Conservation (phyloP, 1,140 invertebrate genomes). For the Atopsyche davidsoni region DNA sequence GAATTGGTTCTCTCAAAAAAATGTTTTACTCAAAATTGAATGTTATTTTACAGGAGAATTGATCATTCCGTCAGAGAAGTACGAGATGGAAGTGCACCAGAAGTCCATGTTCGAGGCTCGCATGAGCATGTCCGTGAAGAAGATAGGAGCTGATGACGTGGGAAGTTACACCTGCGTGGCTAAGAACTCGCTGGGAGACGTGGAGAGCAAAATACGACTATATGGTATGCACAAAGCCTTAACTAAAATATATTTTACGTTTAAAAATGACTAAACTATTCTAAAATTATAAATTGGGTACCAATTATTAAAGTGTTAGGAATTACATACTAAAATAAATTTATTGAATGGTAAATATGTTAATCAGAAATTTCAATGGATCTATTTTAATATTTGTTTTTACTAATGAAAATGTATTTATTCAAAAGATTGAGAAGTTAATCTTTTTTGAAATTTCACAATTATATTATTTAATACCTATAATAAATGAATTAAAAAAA, state of each 20-base stretch:
- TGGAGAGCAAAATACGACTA: constrained; percentile 81
- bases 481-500: too few relatives aligned
- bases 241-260: too few relatives aligned
- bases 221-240: constrained; percentile 69
- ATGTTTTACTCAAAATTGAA: neutral
- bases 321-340: too few relatives aligned
- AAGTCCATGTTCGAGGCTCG: constrained; percentile 77
- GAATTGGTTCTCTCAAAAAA: neutral
- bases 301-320: too few relatives aligned
- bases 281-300: too few relatives aligned
- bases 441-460: constrained; percentile 9
- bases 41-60: constrained; percentile 59
- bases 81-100: constrained; percentile 66
- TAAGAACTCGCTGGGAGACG: constrained; percentile 85
- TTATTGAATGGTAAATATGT: too few relatives aligned
- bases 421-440: neutral
- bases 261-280: too few relatives aligned
- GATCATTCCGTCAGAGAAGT: constrained; percentile 73
- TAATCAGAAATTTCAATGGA: too few relatives aligned
- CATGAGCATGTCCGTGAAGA: constrained; percentile 78
- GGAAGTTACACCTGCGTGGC: constrained; percentile 86
- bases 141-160: constrained; percentile 74
- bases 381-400: neutral
- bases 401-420: neutral
- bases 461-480: too few relatives aligned